Evolutionary conservation across 2,888 invertebrate genomes (phyloP), one percentile per base, ranked within the genome.

Genomic region (Tachina lurida): DNA sequence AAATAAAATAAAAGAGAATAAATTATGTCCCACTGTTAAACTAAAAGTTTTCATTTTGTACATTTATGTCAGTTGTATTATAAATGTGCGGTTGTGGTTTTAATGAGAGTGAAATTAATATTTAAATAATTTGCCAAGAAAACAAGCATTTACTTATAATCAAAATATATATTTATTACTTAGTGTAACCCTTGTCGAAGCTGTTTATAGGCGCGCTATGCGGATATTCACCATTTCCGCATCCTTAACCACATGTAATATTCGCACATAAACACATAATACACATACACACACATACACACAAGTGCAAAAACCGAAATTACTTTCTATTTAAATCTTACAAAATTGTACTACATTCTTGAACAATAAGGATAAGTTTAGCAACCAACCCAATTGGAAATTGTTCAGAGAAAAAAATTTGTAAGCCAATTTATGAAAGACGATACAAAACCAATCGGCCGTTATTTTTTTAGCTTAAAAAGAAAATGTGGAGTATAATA

Each of bases 161-260:
- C 17, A 49, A 67, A 13, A 68, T 13, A n/a, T 19, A 22, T n/a
- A 71, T 73, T 75, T 63, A 75, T 58, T 45, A 70, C 12, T 31
- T 60, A 31, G 3, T 12, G 7, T 15, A 76, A 58, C 12, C 45
- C 43, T 58, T 60, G 67, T 31, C 52, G 9, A 68, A 10, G 17
- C 49, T 73, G 31, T 54, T 71, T 77, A 82, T 73, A 73, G 73
- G 74, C 84, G 70, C 81, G 62, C 79, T 80, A 60, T 84, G 84
- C 90, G 90, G 90, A 90, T 90, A 91, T 90, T 84, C 86, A 84
- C 86, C 87, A 90, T 91, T 89, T 91, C 91, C 90, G 89, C 75
- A 83, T 85, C 63, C 87, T 87, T 76, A 84, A 58, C 79, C 81
- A 62, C 43, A 43, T 73, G 45, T 39, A 8, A 75, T 47, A 47